phyloP scores from a whole-genome alignment of 2,888 invertebrate species.

The Eulithis testata region DNA sequence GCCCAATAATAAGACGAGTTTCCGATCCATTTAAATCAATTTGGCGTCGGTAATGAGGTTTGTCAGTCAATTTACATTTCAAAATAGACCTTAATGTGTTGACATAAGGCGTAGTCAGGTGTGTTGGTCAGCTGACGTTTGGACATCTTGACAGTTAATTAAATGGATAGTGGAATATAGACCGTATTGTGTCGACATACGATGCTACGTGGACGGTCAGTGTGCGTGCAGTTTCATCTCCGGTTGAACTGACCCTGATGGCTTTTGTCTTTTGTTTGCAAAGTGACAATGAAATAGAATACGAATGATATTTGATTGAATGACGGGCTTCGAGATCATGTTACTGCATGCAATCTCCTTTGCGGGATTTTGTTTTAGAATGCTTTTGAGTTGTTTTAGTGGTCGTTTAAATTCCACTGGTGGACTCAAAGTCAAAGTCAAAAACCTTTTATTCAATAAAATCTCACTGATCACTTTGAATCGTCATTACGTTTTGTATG shows the following conservation, averaged over 20 bases:
- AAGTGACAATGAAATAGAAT: slow-evolving; percentile 13
- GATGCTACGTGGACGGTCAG: slow-evolving; percentile 7
- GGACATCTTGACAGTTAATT: slow-evolving; percentile 22
- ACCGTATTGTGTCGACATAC: slow-evolving; percentile 12
- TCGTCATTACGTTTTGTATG: too few species aligned
- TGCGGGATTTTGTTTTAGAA: neutral
- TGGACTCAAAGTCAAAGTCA: too few species aligned
- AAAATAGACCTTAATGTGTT: slow-evolving; percentile 11
- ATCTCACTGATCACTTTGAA: too few species aligned
- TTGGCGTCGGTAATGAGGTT: slow-evolving; percentile 7
- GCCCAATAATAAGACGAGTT: neutral
- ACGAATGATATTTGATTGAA: too few species aligned
- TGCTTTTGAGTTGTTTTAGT: neutral
- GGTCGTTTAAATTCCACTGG: neutral
- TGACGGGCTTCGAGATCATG: neutral
- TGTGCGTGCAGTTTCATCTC: neutral
- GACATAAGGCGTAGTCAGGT: slow-evolving; percentile 14
- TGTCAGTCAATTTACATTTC: slow-evolving; percentile 7
- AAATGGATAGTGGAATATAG: slow-evolving; percentile 18
- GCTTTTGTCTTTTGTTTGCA: slow-evolving; percentile 18
- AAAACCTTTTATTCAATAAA: too few species aligned
- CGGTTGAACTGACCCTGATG: slow-evolving; percentile 14
- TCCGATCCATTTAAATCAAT: slow-evolving; percentile 9
- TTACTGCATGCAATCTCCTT: neutral
- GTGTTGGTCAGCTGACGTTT: slow-evolving; percentile 11